phyloP scores from a whole-genome alignment of 2,797 vertebrate genomes.

The Odontamblyopus lacepedii region DNA sequence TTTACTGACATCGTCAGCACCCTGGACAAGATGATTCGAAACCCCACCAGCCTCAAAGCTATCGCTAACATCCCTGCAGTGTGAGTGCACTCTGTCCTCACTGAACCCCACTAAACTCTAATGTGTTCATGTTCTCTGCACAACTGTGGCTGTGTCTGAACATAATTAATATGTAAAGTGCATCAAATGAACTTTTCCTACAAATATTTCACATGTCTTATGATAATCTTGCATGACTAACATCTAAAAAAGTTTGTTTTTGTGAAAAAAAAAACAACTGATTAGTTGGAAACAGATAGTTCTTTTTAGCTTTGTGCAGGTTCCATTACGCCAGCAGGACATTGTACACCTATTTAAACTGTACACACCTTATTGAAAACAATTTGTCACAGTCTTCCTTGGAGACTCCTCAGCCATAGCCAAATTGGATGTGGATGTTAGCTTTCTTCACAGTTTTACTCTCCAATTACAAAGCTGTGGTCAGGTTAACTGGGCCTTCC shows the following conservation, averaged over 20 bases:
- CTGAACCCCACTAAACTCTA: conserved; percentile 4
- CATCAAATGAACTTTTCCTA: conserved; percentile 50
- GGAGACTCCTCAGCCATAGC: conserved; percentile 25
- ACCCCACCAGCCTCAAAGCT: conserved; percentile 96
- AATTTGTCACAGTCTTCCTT: conserved; percentile 11
- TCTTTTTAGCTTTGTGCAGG: conserved; percentile 13
- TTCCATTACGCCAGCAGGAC: conserved; percentile 1
- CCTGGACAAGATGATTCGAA: conserved; percentile 98
- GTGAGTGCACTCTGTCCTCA: conserved; percentile 77
- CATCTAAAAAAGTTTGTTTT: not conserved
- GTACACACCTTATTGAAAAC: conserved; percentile 14
- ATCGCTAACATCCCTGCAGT: conserved; percentile 96
- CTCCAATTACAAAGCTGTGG: conserved; percentile 39
- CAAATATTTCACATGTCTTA: conserved; percentile 9
- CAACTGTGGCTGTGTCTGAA: conserved; percentile 26
- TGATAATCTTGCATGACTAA: not conserved
- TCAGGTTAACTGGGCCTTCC: conserved; percentile 33
- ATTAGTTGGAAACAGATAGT: not conserved
- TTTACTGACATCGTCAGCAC: conserved; percentile 97
- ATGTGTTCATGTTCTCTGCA: conserved; percentile 15
- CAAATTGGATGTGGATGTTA: conserved; percentile 37
- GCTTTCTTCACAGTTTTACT: conserved; percentile 34
- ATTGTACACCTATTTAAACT: conserved; percentile 6
- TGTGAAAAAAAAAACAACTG: too few relatives aligned
- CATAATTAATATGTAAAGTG: conserved; percentile 29